Evolutionary conservation across 2,797 vertebrate genomes (phyloP), one percentile per base, ranked within the genome.

Genomic region (Neosilurus hyrtlii): DNA sequence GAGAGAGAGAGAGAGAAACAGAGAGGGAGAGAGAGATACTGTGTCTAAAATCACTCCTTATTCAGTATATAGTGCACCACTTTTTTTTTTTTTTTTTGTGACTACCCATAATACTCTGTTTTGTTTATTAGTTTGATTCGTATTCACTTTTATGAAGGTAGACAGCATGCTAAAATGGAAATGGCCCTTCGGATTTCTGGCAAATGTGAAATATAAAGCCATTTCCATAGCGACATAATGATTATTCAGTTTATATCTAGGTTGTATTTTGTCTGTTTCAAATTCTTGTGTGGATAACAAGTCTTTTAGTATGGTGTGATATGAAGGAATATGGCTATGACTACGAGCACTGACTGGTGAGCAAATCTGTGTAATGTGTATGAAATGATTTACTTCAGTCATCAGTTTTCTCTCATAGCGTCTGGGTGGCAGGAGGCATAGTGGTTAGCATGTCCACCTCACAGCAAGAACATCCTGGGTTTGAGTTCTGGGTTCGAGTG

Each of bases 1-100:
- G 62, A 77, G 18, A 67, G 59, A 24, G 35, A 82, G 68, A 85
- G 76, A 86, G 67, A 59, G 24, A 74, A 52, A 78, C 30, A 61
- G 57, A 70, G 67, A 70, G 37, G 49, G 37, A 54, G 51, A 75
- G 54, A 61, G 30, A 76, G 20, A n/a, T 56, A 16, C 16, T 15
- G 16, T 57, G 59, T 77, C 35, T 75, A 61, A 76, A 76, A 76
- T 37, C 0, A 62, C 20, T 76, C 57, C 57, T 3, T 62, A 9
- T 77, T 77, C 74, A 49, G 22, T 16, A 49, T 16, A 65, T 26
- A 78, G 43, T 78, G 43, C 61, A 65, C 75, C 63, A 11, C 20
- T 77, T 63, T 43, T 9, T 0, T 43, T 26, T 43, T 26, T 3
- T 75, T 7, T 22, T 20, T 75, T 10, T 20, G 20, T 22, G 12